These are phyloP conservation scores for silkworm (Bombyx mori) DNA, from an alignment of 1,140 invertebrate species.

Conservation along the genomic window ASM3026992v2 NC_085124.1:7964501-7965000, in stretches of 20 bases:
- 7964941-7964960: slow-evolving; percentile 69
- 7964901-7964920: slow-evolving; percentile 41
- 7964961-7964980: slow-evolving; percentile 80
- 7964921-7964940: slow-evolving; percentile 46
- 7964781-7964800: slow-evolving; percentile 62
- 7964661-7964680: slow-evolving; percentile 46
- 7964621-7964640: slow-evolving; percentile 62
- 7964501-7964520: slow-evolving; percentile 92
- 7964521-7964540: slow-evolving; percentile 92
- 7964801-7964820: slow-evolving; percentile 58
- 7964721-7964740: slow-evolving; percentile 87
- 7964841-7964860: slow-evolving; percentile 53
- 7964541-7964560: slow-evolving; percentile 76
- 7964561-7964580: slow-evolving; percentile 56
- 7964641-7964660: slow-evolving; percentile 61
- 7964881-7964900: slow-evolving; percentile 58
- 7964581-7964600: slow-evolving; percentile 60
- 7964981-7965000: slow-evolving; percentile 92
- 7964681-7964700: slow-evolving; percentile 67
- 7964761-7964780: slow-evolving; percentile 75
- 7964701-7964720: slow-evolving; percentile 77
- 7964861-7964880: slow-evolving; percentile 51
- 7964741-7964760: slow-evolving; percentile 80
- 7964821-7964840: slow-evolving; percentile 66
- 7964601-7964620: slow-evolving; percentile 47